phyloP scores from a whole-genome alignment of 2,113 vertebrate genomes.

The Calidris pygmaea region DNA sequence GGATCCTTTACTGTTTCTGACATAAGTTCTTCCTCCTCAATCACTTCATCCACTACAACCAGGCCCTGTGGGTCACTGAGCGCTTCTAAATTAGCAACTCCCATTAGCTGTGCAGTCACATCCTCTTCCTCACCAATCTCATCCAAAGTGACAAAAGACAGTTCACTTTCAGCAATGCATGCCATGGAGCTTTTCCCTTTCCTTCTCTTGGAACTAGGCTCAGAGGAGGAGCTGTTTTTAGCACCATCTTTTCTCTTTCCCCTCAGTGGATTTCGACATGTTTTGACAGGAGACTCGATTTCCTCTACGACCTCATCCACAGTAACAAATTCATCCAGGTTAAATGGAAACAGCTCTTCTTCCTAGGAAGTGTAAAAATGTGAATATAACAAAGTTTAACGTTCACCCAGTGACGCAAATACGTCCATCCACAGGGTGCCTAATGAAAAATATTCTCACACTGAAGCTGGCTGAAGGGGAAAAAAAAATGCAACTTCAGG shows the following conservation, averaged over 20 bases:
- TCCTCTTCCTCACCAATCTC: constrained; percentile 88
- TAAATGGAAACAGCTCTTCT: constrained; percentile 78
- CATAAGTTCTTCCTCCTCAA: constrained; percentile 78
- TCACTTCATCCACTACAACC: constrained; percentile 80
- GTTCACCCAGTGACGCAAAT: fast-evolving
- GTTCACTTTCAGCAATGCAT: constrained; percentile 3
- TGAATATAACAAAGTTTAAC: fast-evolving
- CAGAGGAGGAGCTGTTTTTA: not conserved
- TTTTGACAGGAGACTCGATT: not conserved
- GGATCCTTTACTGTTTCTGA: constrained; percentile 59
- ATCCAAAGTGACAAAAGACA: constrained; percentile 82
- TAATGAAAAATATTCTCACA: fast-evolving
- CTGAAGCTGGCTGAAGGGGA: not conserved
- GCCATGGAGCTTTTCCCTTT: constrained; percentile 25
- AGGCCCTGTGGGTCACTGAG: constrained; percentile 38
- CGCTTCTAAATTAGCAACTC: not conserved
- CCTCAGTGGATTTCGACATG: constrained; percentile 34
- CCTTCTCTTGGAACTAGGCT: constrained; percentile 60
- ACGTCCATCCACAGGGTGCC: not conserved
- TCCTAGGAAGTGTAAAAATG: constrained; percentile 2
- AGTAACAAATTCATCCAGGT: constrained; percentile 88
- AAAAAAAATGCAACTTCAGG: not conserved
- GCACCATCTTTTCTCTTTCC: constrained; percentile 68
- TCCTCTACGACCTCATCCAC: constrained; percentile 88
- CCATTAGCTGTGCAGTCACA: constrained; percentile 1